Evolutionary conservation across 2,113 vertebrate genomes (phyloP), one percentile per base, ranked within the genome.

Genomic region (Saccopteryx bilineata): DNA sequence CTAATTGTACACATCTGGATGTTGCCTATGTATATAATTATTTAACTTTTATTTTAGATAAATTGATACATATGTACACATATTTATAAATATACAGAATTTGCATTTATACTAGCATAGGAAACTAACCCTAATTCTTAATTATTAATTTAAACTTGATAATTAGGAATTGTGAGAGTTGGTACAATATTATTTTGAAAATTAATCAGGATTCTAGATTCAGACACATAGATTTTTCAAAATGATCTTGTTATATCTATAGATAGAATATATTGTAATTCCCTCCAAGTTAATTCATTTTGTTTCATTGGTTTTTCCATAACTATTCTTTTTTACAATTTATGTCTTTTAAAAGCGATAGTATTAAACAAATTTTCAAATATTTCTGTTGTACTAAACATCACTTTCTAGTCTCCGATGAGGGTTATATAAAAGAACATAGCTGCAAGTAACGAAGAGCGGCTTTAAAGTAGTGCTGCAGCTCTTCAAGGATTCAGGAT

Each of bases 1-100:
- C 97, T 97, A 98, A 96, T 95, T 95, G 90, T 17, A 96, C 80
- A 96, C 7, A 94, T 97, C 95, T 75, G 96, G 14, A 60, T 61
- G 93, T 88, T 83, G 81, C 48, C 71, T 91, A 61, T 68, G 90
- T 52, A 75, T 23, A 80, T 52, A 33, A 89, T 91, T 31, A 54
- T n/a, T 83, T 78, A 83, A 61, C 0, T 84, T 90, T 95, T 87
- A 95, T 54, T 96, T 97, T 94, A 87, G 50, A 68, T 65, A 39
- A 6, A 56, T 10, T 82, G 85, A 91, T 48, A 93, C 21, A 58
- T 74, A 63, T 58, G 65, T 21, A 87, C 6, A 91, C 9, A 12
- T 3, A 24, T 69, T 63, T 71, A 75, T 68, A 88, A 89, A 84
- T 46, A 91, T 11, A 94, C 2, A 39, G 71, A n/a, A 60, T 69